Conservation (phyloP, 2,797 vertebrate genomes). For the Malacoctenus gilli region DNA sequence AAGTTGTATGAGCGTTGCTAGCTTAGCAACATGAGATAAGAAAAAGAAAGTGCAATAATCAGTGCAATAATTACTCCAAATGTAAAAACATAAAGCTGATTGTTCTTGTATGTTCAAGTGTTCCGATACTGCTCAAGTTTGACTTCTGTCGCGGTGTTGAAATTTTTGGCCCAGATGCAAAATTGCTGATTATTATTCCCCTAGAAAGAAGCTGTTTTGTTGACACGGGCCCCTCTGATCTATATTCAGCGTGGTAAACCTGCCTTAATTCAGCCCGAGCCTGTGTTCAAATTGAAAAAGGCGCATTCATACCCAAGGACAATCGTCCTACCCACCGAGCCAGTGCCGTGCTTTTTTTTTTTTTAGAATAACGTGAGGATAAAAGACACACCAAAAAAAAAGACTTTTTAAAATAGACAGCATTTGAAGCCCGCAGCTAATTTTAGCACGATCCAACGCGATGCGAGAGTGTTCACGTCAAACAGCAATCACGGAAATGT, state of each 20-base stretch:
- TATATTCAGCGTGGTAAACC: slow-evolving; percentile 9
- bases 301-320: slow-evolving; percentile 21
- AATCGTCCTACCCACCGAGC: slow-evolving; percentile 6
- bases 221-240: slow-evolving; percentile 11
- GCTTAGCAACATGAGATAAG: too few species aligned
- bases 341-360: slow-evolving; percentile 6
- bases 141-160: neutral
- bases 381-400: slow-evolving; percentile 28
- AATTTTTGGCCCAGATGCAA: slow-evolving; percentile 1
- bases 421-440: slow-evolving; percentile 45
- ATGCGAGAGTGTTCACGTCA: slow-evolving; percentile 39
- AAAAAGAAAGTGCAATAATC: too few species aligned
- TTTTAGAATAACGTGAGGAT: slow-evolving; percentile 18
- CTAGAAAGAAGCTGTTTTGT: slow-evolving; percentile 3
- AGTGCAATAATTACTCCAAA: too few species aligned
- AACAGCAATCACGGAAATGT: slow-evolving; percentile 38
- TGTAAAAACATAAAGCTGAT: too few species aligned
- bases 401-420: slow-evolving; percentile 29
- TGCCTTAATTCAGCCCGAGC: neutral
- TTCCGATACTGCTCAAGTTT: neutral
- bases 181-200: neutral
- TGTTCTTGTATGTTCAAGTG: too few species aligned
- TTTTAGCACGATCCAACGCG: slow-evolving; percentile 42
- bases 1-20: too few species aligned
- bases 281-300: slow-evolving; percentile 6